A percentile compares a stretch with the other conserved stretches of the same genome.
Conservation (phyloP, 2,888 invertebrate genomes). For the Pollenia labialis region DNA sequence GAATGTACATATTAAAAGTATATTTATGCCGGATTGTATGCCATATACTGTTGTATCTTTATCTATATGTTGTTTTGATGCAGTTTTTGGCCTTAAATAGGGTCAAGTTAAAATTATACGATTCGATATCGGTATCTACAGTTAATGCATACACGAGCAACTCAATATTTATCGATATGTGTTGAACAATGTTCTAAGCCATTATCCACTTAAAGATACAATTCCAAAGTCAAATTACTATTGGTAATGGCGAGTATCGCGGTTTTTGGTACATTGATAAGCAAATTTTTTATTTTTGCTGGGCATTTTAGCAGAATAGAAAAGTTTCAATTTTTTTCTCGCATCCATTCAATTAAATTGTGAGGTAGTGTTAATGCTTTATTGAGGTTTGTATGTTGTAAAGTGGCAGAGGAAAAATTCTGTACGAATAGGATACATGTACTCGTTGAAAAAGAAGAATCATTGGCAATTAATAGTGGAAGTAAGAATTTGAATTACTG, state of each 20-base stretch:
- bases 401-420: not conserved
- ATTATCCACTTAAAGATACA: constrained; percentile 69
- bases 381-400: constrained; percentile 3
- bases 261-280: constrained; percentile 59
- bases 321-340: not conserved
- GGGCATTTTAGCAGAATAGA: not conserved
- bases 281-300: constrained; percentile 35
- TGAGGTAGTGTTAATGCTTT: not conserved
- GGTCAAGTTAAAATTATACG: constrained; percentile 57
- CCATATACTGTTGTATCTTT: not conserved
- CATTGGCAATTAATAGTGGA: not conserved
- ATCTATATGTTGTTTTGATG: not conserved
- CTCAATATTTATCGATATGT: constrained; percentile 60
- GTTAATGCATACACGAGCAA: constrained; percentile 38
- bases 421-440: not conserved
- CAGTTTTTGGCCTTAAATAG: constrained; percentile 28
- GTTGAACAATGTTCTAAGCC: constrained; percentile 42
- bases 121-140: constrained; percentile 51
- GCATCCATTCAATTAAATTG: constrained; percentile 35
- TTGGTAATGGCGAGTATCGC: constrained; percentile 53
- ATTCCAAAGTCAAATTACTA: constrained; percentile 61
- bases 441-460: too few species aligned
- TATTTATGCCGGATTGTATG: constrained; percentile 24
- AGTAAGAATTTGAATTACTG: not conserved
- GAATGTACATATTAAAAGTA: too few species aligned